phyloP scores from a whole-genome alignment of 2,113 vertebrate genomes.

The Tupaia chinensis region DNA sequence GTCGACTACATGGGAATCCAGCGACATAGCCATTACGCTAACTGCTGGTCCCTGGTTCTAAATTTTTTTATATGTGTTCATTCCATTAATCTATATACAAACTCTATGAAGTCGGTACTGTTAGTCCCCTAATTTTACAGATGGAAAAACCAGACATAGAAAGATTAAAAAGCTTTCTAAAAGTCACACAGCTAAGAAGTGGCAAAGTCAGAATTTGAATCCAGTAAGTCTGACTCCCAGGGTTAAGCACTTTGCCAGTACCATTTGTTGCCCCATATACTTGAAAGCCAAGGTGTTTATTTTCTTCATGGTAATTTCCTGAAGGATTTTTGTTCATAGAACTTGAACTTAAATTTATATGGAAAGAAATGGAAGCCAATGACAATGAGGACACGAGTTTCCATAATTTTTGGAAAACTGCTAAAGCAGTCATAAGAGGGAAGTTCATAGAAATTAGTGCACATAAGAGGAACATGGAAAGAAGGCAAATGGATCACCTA shows the following conservation, averaged over 20 bases:
- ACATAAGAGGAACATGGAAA: too few relatives aligned
- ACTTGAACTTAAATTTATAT: slow-evolving; percentile 13
- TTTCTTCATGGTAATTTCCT: not conserved
- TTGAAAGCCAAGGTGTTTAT: not conserved
- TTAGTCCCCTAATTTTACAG: not conserved
- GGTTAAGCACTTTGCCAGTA: not conserved
- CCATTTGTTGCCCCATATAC: not conserved
- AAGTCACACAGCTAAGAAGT: not conserved
- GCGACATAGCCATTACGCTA: too few relatives aligned
- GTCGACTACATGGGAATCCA: too few relatives aligned
- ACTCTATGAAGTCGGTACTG: not conserved
- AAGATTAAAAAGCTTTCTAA: not conserved
- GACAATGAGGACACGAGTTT: too few relatives aligned
- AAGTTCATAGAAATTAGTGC: too few relatives aligned
- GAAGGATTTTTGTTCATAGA: slow-evolving; percentile 19
- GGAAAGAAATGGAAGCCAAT: not conserved
- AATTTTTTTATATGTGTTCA: not conserved
- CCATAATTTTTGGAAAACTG: too few relatives aligned
- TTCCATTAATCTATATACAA: not conserved
- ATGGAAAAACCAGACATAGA: not conserved
- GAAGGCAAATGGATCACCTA: too few relatives aligned
- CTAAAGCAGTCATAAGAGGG: too few relatives aligned
- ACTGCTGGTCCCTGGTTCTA: not conserved
- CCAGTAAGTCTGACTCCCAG: not conserved
- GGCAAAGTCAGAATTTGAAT: not conserved